A percentile compares a stretch with the other conserved stretches of the same genome.
phyloP scores from a whole-genome alignment of 2,113 vertebrate species.

The Cavia aperea region DNA sequence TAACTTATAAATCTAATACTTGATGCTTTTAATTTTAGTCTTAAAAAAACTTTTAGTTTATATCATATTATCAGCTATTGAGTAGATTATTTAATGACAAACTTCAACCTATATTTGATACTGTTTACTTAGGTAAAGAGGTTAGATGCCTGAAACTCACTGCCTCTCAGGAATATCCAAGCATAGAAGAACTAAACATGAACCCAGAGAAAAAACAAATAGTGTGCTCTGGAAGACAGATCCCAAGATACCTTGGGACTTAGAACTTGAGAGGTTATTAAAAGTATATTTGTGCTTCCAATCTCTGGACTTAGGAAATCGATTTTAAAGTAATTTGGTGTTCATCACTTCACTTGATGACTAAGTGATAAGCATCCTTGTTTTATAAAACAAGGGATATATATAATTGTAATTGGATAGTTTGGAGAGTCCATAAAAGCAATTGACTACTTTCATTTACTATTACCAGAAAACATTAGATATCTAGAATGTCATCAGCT shows the following conservation, averaged over 20 bases:
- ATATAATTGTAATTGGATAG: neutral
- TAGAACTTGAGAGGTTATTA: neutral
- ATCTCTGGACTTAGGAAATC: neutral
- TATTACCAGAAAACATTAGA: neutral
- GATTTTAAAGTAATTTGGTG: conserved; percentile 42
- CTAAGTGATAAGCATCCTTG: neutral
- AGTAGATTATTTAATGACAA: neutral
- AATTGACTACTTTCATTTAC: neutral
- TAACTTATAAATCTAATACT: conserved; percentile 17
- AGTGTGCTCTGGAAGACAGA: neutral
- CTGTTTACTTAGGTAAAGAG: neutral
- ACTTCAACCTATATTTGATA: neutral
- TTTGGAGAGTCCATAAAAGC: conserved; percentile 25
- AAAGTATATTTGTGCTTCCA: conserved; percentile 19
- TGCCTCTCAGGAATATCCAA: neutral
- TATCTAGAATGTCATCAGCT: neutral
- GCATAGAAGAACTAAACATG: neutral
- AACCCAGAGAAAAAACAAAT: neutral
- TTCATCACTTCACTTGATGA: neutral
- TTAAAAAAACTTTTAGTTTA: neutral
- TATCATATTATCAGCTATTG: neutral
- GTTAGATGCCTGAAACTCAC: neutral
- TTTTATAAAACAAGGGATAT: neutral
- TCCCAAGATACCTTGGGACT: neutral
- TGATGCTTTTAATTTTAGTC: neutral